A percentile compares a stretch with the other conserved stretches of the same genome.
These are phyloP conservation scores for Zaprionus tsacasi DNA, from an alignment of 1,140 invertebrate genomes.

Conservation along the genomic window DNA sequence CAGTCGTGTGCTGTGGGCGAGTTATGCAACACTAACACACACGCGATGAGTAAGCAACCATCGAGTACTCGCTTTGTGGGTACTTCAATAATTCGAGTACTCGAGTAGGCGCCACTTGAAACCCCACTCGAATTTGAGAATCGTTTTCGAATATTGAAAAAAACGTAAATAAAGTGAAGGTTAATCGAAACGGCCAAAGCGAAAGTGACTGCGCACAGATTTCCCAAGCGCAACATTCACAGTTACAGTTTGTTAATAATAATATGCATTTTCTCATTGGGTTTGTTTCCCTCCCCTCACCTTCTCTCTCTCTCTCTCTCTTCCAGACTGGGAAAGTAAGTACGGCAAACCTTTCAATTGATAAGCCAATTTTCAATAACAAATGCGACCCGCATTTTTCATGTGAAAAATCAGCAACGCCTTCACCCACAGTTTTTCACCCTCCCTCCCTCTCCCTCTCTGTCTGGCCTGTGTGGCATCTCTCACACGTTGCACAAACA, in stretches of 20 bases:
- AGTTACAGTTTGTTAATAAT: conserved; percentile 15
- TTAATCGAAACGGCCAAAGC: conserved; percentile 63
- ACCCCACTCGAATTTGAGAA: conserved; percentile 51
- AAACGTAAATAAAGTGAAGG: conserved; percentile 60
- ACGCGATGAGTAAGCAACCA: conserved; percentile 41
- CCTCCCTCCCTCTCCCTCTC: background rate
- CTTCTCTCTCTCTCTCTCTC: conserved; percentile 48
- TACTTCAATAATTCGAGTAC: conserved; percentile 47
- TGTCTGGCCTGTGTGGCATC: background rate
- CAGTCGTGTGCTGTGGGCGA: conserved; percentile 18
- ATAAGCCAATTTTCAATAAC: conserved; percentile 69
- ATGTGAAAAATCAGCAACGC: conserved; percentile 63
- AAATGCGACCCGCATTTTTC: conserved; percentile 57
- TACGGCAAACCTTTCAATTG: conserved; percentile 57
- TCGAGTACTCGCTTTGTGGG: conserved; percentile 37
- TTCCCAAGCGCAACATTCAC: conserved; percentile 53
- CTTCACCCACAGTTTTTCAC: background rate
- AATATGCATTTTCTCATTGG: conserved; percentile 39
- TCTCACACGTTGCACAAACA: conserved; percentile 39
- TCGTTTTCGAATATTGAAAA: conserved; percentile 32
- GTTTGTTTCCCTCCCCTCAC: background rate
- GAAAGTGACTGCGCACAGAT: conserved; percentile 65
- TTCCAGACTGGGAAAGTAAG: conserved; percentile 23
- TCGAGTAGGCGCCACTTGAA: conserved; percentile 64
- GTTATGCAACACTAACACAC: conserved; percentile 39